Base-by-base conservation (phyloP, 2,797 vertebrate genomes). In the Balearica regulorum region DNA sequence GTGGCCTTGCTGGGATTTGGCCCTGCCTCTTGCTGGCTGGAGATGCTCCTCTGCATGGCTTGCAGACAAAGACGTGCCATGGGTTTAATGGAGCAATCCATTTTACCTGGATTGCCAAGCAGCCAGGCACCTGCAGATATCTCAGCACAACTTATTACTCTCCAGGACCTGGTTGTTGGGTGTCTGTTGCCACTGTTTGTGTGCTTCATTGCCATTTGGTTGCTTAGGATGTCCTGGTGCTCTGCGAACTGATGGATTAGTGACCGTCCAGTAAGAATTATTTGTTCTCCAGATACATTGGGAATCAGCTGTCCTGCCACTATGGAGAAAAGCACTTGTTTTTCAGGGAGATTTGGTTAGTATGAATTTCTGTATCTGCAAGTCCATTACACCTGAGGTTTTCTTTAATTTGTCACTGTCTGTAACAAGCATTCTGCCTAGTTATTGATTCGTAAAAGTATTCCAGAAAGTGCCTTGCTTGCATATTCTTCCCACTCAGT, bases 391-490 rank as follows among this genome's bases (percentile, higher is more conserved):
- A 79, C 48, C 33, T 3, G 1, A 75, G 15, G 44, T 78, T 60
- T 66, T 55, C 57, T 79, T 87, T 65, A 29, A 17, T 73, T 87
- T 60, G 41, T 33, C 20, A 2, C 37, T 31, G 2, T 58, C 88
- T 77, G 61, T n/a, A 64, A 64, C 48, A 61, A 76, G 39, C 28
- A 5, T 86, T 90, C 82, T 19, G 16, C 41, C 65, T 43, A 16
- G 24, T 41, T 89, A 95, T 94, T 0, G 86, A 95, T 94, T 81
- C 87, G 69, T 90, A 85, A 78, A 94, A 90, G 70, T 88, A 55
- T 73, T 94, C 94, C 84, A 80, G 84, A 96, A 97, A 95, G 86
- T 90, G 81, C 87, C 75, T 65, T 16, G 14, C 76, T 80, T 64
- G 79, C 64, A 51, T 75, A 26, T 86, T 84, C 83, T 90, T 94